These are phyloP conservation scores for Caradrina kadenii DNA, from an alignment of 2,888 invertebrate species.

Conservation along the genomic window DNA sequence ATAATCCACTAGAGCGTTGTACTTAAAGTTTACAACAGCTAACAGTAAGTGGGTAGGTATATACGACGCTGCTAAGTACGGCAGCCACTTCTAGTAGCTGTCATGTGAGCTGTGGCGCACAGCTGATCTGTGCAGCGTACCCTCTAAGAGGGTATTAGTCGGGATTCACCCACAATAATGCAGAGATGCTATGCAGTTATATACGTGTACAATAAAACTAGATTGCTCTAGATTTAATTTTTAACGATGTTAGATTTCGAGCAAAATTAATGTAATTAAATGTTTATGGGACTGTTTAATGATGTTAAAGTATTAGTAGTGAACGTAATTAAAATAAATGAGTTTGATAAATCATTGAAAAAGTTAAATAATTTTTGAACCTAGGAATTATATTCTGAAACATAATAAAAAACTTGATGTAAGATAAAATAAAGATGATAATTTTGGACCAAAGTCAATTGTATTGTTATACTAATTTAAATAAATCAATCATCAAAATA, in stretches of 20 bases:
- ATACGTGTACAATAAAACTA: slow-evolving; percentile 4
- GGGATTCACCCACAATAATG: slow-evolving; percentile 31
- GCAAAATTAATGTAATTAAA: not conserved
- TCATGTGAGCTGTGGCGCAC: slow-evolving; percentile 14
- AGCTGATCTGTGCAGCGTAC: slow-evolving; percentile 36
- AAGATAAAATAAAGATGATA: too few species aligned
- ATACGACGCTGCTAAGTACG: slow-evolving; percentile 30
- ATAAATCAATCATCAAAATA: too few species aligned
- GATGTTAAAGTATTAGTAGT: not conserved
- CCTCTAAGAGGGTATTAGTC: slow-evolving; percentile 16
- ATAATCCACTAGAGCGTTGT: slow-evolving; percentile 10
- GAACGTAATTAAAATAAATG: not conserved
- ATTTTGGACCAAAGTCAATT: too few species aligned
- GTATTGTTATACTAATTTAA: too few species aligned
- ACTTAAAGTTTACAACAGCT: slow-evolving; percentile 17
- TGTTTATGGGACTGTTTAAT: not conserved
- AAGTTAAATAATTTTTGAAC: not conserved
- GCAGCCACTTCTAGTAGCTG: slow-evolving; percentile 37
- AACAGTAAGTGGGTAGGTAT: slow-evolving; percentile 17
- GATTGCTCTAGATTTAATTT: not conserved
- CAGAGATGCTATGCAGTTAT: not conserved
- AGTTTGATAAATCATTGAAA: not conserved
- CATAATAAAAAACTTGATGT: not conserved
- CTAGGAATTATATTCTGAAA: not conserved
- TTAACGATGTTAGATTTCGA: not conserved